Conservation (phyloP, 2,888 invertebrate genomes). For the Andrena hattorfiana region DNA sequence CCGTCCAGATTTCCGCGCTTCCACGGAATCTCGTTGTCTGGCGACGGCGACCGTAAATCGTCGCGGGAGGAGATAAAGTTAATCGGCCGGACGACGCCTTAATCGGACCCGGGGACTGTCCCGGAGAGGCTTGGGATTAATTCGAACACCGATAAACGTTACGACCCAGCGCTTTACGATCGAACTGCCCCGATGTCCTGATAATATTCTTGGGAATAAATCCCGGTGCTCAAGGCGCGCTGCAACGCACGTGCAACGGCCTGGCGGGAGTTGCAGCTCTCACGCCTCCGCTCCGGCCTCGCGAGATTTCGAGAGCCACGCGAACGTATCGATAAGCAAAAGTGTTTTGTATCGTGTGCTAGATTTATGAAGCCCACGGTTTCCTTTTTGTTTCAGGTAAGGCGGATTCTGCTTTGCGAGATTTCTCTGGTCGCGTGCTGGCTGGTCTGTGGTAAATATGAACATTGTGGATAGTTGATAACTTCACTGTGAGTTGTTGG, state of each 20-base stretch:
- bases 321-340: slow-evolving; percentile 40
- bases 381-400: slow-evolving; percentile 51
- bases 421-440: background rate
- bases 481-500: background rate
- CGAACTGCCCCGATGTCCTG: slow-evolving; percentile 46
- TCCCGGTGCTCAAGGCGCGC: slow-evolving; percentile 38
- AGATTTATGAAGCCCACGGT: background rate
- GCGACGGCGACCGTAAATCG: slow-evolving; percentile 1
- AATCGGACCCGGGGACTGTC: slow-evolving; percentile 27
- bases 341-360: background rate
- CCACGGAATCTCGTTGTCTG: background rate
- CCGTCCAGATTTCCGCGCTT: background rate
- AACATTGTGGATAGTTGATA: background rate
- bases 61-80: slow-evolving; percentile 11
- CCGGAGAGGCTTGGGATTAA: slow-evolving; percentile 23
- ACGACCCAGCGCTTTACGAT: slow-evolving; percentile 60
- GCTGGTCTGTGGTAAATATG: slow-evolving; percentile 20
- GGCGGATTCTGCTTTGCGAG: background rate
- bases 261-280: slow-evolving; percentile 52
- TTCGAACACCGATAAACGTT: slow-evolving; percentile 41
- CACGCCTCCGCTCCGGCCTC: slow-evolving; percentile 62
- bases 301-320: slow-evolving; percentile 72
- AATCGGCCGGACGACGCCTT: slow-evolving; percentile 1
- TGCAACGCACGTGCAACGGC: slow-evolving; percentile 23
- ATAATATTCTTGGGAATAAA: slow-evolving; percentile 64